Conservation (phyloP, 1,140 invertebrate species). For the Tetragonula clypearis region DNA sequence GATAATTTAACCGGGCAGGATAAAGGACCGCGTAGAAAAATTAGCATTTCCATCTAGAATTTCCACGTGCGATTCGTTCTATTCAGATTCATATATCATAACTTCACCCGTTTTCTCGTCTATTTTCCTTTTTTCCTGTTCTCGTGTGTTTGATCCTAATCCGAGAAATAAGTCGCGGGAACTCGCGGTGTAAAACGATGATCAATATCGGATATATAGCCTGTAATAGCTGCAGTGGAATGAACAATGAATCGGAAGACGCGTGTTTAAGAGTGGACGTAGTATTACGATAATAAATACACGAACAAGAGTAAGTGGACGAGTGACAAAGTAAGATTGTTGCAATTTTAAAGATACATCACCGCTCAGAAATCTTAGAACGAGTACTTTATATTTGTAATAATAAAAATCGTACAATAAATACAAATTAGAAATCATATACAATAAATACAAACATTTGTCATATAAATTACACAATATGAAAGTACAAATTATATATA, state of each 20-base stretch:
- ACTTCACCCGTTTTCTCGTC: no score
- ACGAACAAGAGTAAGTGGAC: not conserved
- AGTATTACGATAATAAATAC: not conserved
- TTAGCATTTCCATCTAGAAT: not conserved
- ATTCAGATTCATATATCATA: not conserved
- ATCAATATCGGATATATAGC: constrained; percentile 1
- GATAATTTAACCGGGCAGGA: constrained; percentile 1
- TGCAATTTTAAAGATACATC: no score
- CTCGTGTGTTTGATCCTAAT: not conserved
- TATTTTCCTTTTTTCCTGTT: no score
- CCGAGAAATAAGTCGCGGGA: not conserved
- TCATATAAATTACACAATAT: no score
- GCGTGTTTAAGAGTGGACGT: not conserved
- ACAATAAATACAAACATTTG: no score
- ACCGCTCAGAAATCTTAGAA: no score
- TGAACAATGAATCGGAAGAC: not conserved
- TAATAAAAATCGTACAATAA: no score
- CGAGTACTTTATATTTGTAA: no score
- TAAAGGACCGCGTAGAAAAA: not conserved
- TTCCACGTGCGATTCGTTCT: not conserved
- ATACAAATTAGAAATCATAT: no score
- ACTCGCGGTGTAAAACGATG: not conserved
- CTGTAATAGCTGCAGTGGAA: not conserved
- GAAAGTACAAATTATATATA: no score
- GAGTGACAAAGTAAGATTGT: not conserved